Evolutionary conservation across 2,888 invertebrate species (phyloP).

Genomic region (Pachymerium ferrugineum): DNA sequence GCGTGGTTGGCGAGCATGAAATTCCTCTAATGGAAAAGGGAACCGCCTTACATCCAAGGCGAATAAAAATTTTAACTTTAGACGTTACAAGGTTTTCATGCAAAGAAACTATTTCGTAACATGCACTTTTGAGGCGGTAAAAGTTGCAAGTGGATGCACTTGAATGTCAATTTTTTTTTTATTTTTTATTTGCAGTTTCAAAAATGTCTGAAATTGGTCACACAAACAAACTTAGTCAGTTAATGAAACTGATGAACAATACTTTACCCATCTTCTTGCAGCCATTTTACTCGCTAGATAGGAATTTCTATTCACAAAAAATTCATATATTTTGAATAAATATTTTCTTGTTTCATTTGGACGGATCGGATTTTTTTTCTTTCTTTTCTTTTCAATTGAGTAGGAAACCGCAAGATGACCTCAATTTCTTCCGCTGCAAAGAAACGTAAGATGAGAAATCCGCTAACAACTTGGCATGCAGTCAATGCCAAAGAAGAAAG

Average conservation of each 20-base stretch:
- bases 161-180: too few relatives aligned
- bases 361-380: background rate
- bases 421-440: constrained; percentile 11
- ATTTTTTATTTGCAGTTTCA: too few relatives aligned
- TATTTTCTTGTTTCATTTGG: background rate
- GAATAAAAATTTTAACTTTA: background rate
- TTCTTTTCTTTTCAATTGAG: background rate
- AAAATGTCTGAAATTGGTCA: too few relatives aligned
- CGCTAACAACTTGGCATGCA: constrained; percentile 17
- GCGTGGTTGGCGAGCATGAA: constrained; percentile 9
- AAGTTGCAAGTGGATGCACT: too few relatives aligned
- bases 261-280: too few relatives aligned
- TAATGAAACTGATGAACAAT: too few relatives aligned
- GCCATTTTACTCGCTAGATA: too few relatives aligned
- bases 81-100: background rate
- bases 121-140: constrained; percentile 12
- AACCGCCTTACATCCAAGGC: background rate
- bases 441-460: constrained; percentile 20
- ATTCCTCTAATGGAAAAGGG: constrained; percentile 19
- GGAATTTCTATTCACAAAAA: too few relatives aligned
- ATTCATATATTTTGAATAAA: background rate
- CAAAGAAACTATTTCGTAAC: background rate
- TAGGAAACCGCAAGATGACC: constrained; percentile 19
- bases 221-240: too few relatives aligned
- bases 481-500: background rate